Percentiles rank a stretch among this genome's conserved stretches.
Evolutionary conservation across 1,140 invertebrate species (phyloP).

Genomic region (Antheraea pernyi): DNA sequence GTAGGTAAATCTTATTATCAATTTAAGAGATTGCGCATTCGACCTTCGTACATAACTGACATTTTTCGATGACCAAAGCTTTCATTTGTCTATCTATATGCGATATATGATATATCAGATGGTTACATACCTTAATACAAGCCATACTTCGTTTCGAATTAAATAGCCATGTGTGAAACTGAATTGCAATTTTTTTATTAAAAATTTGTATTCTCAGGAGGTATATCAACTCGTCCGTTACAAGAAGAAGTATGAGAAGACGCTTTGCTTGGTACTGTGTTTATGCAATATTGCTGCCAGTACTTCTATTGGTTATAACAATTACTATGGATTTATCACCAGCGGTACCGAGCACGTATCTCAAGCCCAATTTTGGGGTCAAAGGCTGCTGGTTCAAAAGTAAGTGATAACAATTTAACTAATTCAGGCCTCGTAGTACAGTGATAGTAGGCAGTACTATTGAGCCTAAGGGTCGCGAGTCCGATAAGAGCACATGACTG

Average conservation of each 20-base stretch:
- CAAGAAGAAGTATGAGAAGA: constrained; percentile 60
- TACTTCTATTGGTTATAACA: constrained; percentile 78
- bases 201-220: constrained; percentile 38
- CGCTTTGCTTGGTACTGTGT: constrained; percentile 67
- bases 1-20: too few relatives aligned
- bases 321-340: constrained; percentile 80
- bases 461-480: too few relatives aligned
- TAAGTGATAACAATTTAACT: constrained; percentile 50
- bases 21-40: too few relatives aligned
- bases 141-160: too few relatives aligned
- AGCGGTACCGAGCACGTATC: constrained; percentile 74
- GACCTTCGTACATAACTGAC: too few relatives aligned
- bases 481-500: too few relatives aligned
- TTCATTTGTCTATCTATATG: too few relatives aligned
- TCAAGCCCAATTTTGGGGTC: constrained; percentile 80
- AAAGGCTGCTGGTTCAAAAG: constrained; percentile 82
- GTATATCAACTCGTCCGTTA: constrained; percentile 58
- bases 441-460: too few relatives aligned
- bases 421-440: not conserved
- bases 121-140: too few relatives aligned
- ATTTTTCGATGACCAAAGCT: too few relatives aligned
- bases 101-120: too few relatives aligned
- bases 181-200: constrained; percentile 3
- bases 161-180: too few relatives aligned
- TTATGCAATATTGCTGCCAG: constrained; percentile 61